Conservation (phyloP, 2,113 vertebrate genomes). For the Aleadryas rufinucha region DNA sequence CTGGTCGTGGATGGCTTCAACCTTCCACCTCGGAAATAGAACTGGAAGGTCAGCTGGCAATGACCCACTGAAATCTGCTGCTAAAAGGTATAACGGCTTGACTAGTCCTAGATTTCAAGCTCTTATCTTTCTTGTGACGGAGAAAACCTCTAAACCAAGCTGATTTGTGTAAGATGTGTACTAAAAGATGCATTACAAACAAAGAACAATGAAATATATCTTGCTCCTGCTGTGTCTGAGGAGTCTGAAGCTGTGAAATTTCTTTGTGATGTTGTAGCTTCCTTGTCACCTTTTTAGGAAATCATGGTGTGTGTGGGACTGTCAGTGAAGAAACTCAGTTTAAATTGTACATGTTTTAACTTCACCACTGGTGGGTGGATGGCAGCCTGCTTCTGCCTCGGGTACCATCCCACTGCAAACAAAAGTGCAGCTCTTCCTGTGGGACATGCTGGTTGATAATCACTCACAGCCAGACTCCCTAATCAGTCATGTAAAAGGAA, state of each 20-base stretch:
- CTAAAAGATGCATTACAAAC: not conserved
- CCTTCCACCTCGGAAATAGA: not conserved
- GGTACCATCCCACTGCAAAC: not conserved
- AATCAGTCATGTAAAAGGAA: not conserved
- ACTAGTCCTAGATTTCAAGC: not conserved
- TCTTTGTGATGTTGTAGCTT: not conserved
- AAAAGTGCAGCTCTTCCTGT: not conserved
- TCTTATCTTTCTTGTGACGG: not conserved
- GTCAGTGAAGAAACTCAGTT: not conserved
- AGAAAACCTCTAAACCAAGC: not conserved
- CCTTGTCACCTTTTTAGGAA: not conserved
- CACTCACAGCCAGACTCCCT: not conserved
- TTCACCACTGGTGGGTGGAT: not conserved
- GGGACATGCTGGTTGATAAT: not conserved
- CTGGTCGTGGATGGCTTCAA: rapidly evolving
- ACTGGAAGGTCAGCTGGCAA: not conserved
- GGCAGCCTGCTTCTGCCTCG: not conserved
- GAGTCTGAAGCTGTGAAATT: not conserved
- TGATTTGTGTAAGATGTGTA: not conserved
- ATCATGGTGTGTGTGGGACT: rapidly evolving
- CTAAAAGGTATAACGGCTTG: not conserved
- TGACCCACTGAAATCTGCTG: not conserved
- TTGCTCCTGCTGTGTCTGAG: not conserved
- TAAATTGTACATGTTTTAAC: not conserved
- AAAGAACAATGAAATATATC: not conserved